Percentiles rank a stretch among this genome's conserved stretches.
phyloP scores from a whole-genome alignment of 92 coral and sea anemone genomes.

The Nematostella vectensis region DNA sequence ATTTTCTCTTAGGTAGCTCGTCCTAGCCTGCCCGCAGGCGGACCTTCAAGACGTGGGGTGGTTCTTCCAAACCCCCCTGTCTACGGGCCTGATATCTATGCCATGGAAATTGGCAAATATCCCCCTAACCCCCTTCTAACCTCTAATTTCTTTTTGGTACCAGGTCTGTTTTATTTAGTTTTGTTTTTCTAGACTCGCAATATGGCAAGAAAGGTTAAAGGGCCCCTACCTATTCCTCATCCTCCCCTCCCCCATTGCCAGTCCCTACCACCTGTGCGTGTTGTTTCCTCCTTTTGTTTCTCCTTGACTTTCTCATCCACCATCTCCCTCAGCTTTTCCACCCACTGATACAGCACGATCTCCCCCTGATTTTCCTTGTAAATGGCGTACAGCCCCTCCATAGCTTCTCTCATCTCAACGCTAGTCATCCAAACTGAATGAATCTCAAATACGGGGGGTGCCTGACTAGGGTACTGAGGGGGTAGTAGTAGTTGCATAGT shows the following conservation, averaged over 20 bases:
- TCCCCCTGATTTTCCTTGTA: conserved; percentile 60
- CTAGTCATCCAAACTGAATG: conserved; percentile 62
- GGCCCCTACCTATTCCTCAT: too few species aligned
- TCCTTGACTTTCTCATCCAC: conserved; percentile 45
- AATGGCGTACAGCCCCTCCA: conserved; percentile 42
- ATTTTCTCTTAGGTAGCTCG: too few species aligned
- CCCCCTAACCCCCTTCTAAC: not conserved
- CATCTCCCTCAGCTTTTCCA: conserved; percentile 70
- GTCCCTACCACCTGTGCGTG: too few species aligned
- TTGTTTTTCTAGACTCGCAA: too few species aligned
- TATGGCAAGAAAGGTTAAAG: too few species aligned
- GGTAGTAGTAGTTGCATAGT: conserved; percentile 70
- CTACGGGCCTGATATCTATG: too few species aligned
- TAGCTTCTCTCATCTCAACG: conserved; percentile 44
- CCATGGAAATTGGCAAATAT: too few species aligned
- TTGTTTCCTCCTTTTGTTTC: not conserved
- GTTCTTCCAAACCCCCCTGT: too few species aligned
- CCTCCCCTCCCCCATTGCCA: too few species aligned
- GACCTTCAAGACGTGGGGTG: too few species aligned
- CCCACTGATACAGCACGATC: conserved; percentile 74
- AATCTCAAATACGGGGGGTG: conserved; percentile 77
- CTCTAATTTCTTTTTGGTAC: conserved; percentile 4
- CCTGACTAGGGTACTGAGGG: conserved; percentile 58
- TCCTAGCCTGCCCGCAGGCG: too few species aligned
- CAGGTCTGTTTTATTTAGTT: too few species aligned